These are phyloP conservation scores for Actinernus sp. DNA, from an alignment of 92 coral and sea anemone genomes.

Conservation along the genomic window DNA sequence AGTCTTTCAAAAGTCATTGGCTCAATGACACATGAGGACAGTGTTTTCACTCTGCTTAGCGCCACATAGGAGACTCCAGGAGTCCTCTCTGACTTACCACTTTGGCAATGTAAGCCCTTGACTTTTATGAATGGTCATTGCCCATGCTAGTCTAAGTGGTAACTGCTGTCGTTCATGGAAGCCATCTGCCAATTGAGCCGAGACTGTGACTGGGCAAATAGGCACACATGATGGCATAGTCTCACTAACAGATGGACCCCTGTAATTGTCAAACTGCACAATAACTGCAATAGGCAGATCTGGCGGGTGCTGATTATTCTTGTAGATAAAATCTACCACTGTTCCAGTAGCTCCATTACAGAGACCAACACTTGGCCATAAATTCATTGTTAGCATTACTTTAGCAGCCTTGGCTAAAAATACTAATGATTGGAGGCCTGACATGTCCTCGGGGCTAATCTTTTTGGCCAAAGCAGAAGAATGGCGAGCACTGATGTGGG, in stretches of 20 bases:
- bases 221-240: constrained; percentile 19
- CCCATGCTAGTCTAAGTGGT: constrained; percentile 51
- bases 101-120: no score
- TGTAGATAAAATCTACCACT: no score
- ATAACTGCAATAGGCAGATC: constrained; percentile 56
- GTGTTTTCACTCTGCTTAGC: no score
- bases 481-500: constrained; percentile 49
- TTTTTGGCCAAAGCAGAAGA: constrained; percentile 55
- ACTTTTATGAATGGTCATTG: no score
- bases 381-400: constrained; percentile 55
- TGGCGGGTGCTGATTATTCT: constrained; percentile 40
- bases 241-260: no score
- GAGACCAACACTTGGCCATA: no score
- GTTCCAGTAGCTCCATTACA: no score
- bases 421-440: constrained; percentile 42
- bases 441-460: constrained; percentile 35
- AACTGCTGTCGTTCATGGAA: constrained; percentile 57
- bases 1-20: no score
- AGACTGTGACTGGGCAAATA: no score
- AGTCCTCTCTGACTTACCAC: no score
- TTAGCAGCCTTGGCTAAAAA: constrained; percentile 52
- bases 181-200: constrained; percentile 31
- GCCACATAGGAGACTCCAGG: no score
- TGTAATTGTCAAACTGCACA: constrained; percentile 46
- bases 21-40: no score